A percentile compares a stretch with the other conserved stretches of the same genome.
These are phyloP conservation scores for Melanotaenia nigrans DNA, from an alignment of 2,797 vertebrate species.

Conservation along the genomic window DNA sequence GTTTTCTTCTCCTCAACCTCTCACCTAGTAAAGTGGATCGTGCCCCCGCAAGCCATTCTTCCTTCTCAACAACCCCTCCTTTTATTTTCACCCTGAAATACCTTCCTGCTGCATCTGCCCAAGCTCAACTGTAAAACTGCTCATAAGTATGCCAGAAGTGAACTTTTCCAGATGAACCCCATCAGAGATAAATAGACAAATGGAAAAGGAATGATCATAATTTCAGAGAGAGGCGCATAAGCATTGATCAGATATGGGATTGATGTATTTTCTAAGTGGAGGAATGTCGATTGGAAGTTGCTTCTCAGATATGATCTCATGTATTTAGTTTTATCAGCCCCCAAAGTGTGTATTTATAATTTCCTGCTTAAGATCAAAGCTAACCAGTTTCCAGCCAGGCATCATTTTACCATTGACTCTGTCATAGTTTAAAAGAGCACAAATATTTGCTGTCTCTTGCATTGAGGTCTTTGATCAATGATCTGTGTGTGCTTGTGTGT, in stretches of 20 bases:
- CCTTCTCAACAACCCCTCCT: conserved; percentile 13
- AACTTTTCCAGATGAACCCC: conserved; percentile 16
- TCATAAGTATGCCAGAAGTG: conserved; percentile 21
- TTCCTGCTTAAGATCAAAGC: conserved; percentile 53
- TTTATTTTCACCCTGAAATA: conserved; percentile 22
- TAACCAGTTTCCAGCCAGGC: conserved; percentile 34
- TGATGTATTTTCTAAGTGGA: conserved; percentile 29
- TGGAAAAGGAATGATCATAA: conserved; percentile 19
- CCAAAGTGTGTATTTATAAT: conserved; percentile 47
- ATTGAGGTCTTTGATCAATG: conserved; percentile 73
- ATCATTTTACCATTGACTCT: conserved; percentile 51
- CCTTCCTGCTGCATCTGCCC: conserved; percentile 10
- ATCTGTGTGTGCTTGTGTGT: conserved; percentile 38
- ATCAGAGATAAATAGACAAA: conserved; percentile 18
- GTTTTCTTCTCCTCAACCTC: conserved; percentile 53
- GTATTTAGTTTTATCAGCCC: conserved; percentile 41
- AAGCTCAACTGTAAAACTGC: conserved; percentile 3
- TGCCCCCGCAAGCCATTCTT: conserved; percentile 24
- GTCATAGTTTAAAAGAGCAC: conserved; percentile 57
- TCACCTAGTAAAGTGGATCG: conserved; percentile 56
- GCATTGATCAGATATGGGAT: conserved; percentile 25
- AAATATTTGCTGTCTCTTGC: conserved; percentile 73
- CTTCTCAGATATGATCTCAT: conserved; percentile 33
- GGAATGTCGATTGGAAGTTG: conserved; percentile 12
- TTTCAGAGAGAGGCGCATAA: conserved; percentile 21